Conservation (phyloP, 2,797 vertebrate genomes). For the Enteromius trimaculatus region DNA sequence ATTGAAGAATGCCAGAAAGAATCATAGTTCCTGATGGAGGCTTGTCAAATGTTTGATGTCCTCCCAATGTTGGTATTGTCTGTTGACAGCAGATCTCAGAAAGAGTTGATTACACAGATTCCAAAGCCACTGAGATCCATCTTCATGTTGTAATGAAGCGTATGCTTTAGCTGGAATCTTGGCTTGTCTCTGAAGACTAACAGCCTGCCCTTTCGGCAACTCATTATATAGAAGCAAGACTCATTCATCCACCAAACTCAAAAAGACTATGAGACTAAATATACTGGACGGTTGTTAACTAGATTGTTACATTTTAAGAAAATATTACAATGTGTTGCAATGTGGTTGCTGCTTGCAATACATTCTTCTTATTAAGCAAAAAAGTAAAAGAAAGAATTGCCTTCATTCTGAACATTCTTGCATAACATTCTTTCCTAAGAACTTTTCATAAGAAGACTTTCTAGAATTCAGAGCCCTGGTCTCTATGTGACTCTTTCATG, state of each 20-base stretch:
- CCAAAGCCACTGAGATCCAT: conserved; percentile 53
- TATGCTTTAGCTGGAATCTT: conserved; percentile 37
- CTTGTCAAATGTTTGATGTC: conserved; percentile 53
- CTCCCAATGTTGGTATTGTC: conserved; percentile 43
- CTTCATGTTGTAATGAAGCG: conserved; percentile 53
- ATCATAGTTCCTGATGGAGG: conserved; percentile 31
- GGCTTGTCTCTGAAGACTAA: conserved; percentile 18
- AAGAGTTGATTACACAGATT: conserved; percentile 54
- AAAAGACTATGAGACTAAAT: conserved; percentile 3
- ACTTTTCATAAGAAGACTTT: background rate
- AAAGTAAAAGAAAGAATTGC: background rate
- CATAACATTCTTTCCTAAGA: background rate
- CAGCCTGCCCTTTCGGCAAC: conserved; percentile 48
- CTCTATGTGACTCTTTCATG: background rate
- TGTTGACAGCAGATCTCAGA: conserved; percentile 53
- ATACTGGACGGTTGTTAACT: background rate
- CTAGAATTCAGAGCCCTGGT: background rate
- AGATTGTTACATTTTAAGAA: background rate
- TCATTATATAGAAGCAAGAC: conserved; percentile 47
- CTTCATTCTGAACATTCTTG: conserved; percentile 4
- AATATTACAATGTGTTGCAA: background rate
- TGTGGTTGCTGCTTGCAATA: background rate
- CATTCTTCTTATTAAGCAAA: background rate
- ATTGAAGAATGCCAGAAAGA: conserved; percentile 50
- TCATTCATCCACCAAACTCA: conserved; percentile 23